phyloP scores from a whole-genome alignment of 2,113 vertebrate genomes.

The Larimichthys crocea region DNA sequence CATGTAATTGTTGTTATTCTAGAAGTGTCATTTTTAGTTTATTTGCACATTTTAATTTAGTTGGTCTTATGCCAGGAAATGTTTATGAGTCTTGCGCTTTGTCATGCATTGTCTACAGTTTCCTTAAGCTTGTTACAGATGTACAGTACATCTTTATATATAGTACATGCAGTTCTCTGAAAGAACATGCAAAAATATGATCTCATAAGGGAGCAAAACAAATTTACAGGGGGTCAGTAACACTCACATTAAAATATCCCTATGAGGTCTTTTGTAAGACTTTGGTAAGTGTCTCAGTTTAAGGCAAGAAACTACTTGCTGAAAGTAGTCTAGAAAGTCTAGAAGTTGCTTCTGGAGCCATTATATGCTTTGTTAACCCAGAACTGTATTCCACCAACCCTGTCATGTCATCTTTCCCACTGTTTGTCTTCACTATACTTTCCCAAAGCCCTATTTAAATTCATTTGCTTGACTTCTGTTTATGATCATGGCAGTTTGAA shows the following conservation, averaged over 20 bases:
- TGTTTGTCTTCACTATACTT: slow-evolving; percentile 26
- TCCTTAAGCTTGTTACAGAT: not conserved
- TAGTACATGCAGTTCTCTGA: not conserved
- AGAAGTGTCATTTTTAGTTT: slow-evolving; percentile 50
- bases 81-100: not conserved
- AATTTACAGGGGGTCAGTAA: slow-evolving; percentile 19
- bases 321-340: not conserved
- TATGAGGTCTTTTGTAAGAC: slow-evolving; percentile 22
- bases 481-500: slow-evolving; percentile 16
- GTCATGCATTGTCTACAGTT: not conserved
- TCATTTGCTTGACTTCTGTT: slow-evolving; percentile 9
- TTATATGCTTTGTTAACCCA: slow-evolving; percentile 32
- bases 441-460: slow-evolving; percentile 10
- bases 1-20: slow-evolving; percentile 59
- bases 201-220: slow-evolving; percentile 24
- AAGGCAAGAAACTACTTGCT: slow-evolving; percentile 15
- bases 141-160: not conserved
- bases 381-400: slow-evolving; percentile 9
- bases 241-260: slow-evolving; percentile 17
- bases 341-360: slow-evolving; percentile 10
- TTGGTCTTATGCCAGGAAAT: not conserved
- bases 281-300: slow-evolving; percentile 25
- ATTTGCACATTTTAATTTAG: slow-evolving; percentile 46
- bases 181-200: slow-evolving; percentile 25
- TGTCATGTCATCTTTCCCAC: slow-evolving; percentile 30